phyloP scores from a whole-genome alignment of 2,113 vertebrate genomes.

The Dromas ardeola region DNA sequence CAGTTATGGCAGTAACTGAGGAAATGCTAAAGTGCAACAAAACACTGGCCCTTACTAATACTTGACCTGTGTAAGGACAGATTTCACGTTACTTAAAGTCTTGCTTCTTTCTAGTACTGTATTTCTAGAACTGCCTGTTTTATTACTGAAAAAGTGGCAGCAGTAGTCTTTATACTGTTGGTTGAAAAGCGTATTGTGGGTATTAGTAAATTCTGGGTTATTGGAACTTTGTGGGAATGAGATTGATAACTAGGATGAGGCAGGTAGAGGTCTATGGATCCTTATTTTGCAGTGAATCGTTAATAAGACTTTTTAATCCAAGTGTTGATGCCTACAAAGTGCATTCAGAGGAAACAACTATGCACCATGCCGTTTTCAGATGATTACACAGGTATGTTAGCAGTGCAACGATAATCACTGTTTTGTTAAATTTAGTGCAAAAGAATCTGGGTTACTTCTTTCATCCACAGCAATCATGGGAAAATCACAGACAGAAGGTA shows the following conservation, averaged over 20 bases:
- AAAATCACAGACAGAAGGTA: constrained; percentile 5
- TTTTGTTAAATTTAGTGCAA: neutral
- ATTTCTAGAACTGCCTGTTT: neutral
- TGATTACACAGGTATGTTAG: neutral
- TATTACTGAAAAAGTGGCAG: neutral
- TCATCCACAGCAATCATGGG: neutral
- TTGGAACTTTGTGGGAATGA: neutral
- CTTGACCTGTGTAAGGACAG: neutral
- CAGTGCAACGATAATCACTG: neutral
- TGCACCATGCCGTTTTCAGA: neutral
- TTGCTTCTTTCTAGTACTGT: neutral
- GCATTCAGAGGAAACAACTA: neutral
- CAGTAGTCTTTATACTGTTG: neutral
- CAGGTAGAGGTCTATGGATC: neutral
- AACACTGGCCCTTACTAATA: neutral
- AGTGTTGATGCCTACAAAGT: neutral
- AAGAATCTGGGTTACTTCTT: neutral
- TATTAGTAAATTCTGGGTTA: neutral
- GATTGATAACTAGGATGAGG: neutral
- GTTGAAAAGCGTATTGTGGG: neutral
- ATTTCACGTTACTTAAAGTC: neutral
- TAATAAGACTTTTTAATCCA: neutral
- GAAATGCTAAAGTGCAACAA: neutral
- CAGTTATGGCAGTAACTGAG: neutral
- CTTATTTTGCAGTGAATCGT: neutral